Percentiles rank a stretch among this genome's conserved stretches.
phyloP scores from a whole-genome alignment of 2,113 vertebrate species.

The Pollimyrus isidori region DNA sequence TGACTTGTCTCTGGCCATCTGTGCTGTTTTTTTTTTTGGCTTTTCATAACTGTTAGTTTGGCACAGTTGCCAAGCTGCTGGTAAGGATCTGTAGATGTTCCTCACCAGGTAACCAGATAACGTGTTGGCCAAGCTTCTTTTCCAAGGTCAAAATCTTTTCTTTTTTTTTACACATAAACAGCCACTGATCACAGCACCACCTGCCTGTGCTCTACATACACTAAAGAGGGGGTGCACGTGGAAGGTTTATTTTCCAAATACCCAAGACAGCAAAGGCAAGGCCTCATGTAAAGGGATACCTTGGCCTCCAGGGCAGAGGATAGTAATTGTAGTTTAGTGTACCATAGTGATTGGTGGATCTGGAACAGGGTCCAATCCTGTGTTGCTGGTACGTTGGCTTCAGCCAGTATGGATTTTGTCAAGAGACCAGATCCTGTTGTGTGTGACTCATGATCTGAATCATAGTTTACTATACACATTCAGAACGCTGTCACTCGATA shows the following conservation, averaged over 20 bases:
- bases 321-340: background rate
- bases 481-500: background rate
- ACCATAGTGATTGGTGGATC: background rate
- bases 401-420: background rate
- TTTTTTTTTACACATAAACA: background rate
- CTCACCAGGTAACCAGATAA: background rate
- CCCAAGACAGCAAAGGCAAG: background rate
- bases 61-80: background rate
- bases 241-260: background rate
- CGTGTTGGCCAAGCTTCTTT: background rate
- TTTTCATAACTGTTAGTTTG: background rate
- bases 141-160: background rate
- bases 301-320: background rate
- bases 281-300: background rate
- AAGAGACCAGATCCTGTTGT: background rate
- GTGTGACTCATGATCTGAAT: background rate
- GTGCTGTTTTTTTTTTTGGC: background rate
- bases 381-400: background rate
- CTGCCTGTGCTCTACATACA: background rate
- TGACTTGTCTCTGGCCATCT: background rate
- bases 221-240: background rate
- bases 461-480: background rate
- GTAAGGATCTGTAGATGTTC: background rate
- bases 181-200: background rate
- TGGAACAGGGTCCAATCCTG: background rate